phyloP scores from a whole-genome alignment of 64 coral and sea anemone genomes.

The Actinia tenebrosa region DNA sequence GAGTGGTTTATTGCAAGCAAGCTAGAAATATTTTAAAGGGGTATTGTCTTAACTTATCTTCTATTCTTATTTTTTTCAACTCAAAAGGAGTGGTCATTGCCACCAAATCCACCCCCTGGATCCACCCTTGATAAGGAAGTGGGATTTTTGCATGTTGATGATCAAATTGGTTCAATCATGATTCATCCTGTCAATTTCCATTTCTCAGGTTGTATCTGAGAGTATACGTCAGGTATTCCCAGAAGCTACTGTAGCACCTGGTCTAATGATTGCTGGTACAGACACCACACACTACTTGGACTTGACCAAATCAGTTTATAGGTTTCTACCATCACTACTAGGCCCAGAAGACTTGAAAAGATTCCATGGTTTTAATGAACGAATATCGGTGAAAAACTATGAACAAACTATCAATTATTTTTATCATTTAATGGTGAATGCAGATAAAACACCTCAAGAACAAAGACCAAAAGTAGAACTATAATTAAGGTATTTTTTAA shows the following conservation, averaged over 20 bases:
- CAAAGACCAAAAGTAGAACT: not conserved
- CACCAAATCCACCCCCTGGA: no score
- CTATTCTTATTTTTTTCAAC: no score
- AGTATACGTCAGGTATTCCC: conserved; percentile 77
- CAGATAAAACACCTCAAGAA: conserved; percentile 2
- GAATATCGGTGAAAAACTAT: conserved; percentile 79
- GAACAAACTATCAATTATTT: conserved; percentile 92
- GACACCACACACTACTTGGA: conserved; percentile 75
- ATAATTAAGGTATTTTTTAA: not conserved
- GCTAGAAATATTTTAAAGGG: no score
- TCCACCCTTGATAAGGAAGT: no score
- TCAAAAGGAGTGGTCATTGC: no score
- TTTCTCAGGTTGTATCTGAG: conserved; percentile 53
- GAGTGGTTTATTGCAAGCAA: no score
- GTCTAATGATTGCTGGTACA: conserved; percentile 73
- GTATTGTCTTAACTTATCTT: no score
- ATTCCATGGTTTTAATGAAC: conserved; percentile 85
- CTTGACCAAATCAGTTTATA: conserved; percentile 64
- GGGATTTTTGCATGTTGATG: no score
- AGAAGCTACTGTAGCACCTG: conserved; percentile 60
- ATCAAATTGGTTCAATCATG: no score
- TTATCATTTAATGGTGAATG: conserved; percentile 83
- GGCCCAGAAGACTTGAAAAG: conserved; percentile 45
- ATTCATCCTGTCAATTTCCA: not conserved
- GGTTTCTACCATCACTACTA: conserved; percentile 75